These are phyloP conservation scores for Chaetorhynchus papuensis DNA, from an alignment of 2,113 vertebrate species.

Conservation along the genomic window DNA sequence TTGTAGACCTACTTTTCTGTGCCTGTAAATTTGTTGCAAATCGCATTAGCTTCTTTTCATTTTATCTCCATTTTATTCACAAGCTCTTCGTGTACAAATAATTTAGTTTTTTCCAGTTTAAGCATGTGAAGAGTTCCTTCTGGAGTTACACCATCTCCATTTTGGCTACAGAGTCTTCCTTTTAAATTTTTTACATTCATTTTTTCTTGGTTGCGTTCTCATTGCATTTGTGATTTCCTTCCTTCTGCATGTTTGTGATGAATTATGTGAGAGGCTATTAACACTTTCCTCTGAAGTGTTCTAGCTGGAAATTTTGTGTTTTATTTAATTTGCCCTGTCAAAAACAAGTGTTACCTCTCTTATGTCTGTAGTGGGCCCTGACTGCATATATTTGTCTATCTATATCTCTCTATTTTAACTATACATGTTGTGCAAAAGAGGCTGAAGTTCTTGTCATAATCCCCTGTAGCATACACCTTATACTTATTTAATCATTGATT, in stretches of 20 bases:
- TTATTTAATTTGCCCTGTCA: background rate
- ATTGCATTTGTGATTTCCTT: background rate
- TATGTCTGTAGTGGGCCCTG: background rate
- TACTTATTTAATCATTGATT: background rate
- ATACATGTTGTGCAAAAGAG: background rate
- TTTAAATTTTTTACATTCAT: background rate
- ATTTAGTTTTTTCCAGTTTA: background rate
- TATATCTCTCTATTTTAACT: background rate
- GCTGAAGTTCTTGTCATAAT: background rate
- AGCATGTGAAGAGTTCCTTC: background rate
- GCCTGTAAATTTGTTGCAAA: background rate
- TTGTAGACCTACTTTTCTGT: background rate
- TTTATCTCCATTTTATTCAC: background rate
- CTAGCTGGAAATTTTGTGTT: background rate
- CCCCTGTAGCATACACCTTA: background rate
- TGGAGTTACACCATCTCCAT: background rate
- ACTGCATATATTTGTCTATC: background rate
- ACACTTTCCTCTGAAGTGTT: background rate
- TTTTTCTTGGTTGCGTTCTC: background rate
- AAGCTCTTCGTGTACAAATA: background rate
- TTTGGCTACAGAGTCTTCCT: background rate
- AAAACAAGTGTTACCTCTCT: background rate
- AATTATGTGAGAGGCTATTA: background rate
- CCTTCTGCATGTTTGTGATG: background rate
- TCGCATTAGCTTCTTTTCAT: background rate